These are phyloP conservation scores for Litocranius walleri DNA, from an alignment of 2,113 vertebrate genomes.

Conservation along the genomic window DNA sequence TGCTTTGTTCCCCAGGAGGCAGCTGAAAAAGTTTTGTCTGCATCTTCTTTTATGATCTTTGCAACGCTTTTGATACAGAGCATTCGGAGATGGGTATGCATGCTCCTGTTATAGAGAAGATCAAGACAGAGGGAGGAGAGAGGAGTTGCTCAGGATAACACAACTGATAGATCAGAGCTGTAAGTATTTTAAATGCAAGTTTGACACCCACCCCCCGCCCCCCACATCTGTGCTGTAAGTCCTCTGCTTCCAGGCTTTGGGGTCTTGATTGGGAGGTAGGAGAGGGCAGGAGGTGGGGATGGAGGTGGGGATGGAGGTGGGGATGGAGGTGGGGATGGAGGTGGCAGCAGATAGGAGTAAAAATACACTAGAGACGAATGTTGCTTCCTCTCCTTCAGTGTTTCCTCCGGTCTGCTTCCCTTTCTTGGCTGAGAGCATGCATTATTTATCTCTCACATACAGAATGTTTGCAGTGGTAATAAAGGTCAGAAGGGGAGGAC, in stretches of 20 bases:
- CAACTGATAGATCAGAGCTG: neutral
- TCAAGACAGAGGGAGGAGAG: neutral
- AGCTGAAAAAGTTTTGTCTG: neutral
- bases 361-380: neutral
- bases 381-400: neutral
- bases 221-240: neutral
- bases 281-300: neutral
- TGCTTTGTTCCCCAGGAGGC: neutral
- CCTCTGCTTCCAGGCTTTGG: neutral
- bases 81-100: neutral
- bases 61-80: neutral
- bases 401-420: neutral
- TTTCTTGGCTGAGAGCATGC: conserved; percentile 36
- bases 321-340: neutral
- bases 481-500: conserved; percentile 51
- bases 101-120: neutral
- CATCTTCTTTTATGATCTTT: neutral
- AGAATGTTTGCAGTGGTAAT: conserved; percentile 35
- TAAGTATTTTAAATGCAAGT: neutral
- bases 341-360: neutral
- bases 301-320: neutral
- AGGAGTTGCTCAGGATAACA: neutral
- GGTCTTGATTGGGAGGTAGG: neutral
- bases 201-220: neutral
- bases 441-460: conserved; percentile 57